A percentile compares a stretch with the other conserved stretches of the same genome.
Evolutionary conservation across 2,888 invertebrate genomes (phyloP).

Genomic region (Eurytoma adleriae): DNA sequence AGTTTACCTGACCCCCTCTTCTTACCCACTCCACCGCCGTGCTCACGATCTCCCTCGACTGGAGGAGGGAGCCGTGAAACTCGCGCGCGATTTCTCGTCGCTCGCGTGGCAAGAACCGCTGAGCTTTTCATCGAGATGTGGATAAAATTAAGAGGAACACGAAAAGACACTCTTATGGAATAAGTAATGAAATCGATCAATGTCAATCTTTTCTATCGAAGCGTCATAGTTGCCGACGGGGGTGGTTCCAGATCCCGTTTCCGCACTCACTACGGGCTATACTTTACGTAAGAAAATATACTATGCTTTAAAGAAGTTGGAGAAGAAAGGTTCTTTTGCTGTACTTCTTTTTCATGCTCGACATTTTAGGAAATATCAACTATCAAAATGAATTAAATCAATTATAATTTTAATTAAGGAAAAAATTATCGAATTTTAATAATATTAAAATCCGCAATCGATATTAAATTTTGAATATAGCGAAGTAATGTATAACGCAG

Average conservation of each 20-base stretch:
- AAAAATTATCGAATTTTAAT: neutral
- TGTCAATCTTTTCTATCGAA: slow-evolving; percentile 23
- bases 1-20: slow-evolving; percentile 23
- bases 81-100: no score
- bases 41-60: neutral
- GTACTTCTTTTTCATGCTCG: neutral
- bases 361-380: slow-evolving; percentile 23
- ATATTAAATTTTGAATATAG: no score
- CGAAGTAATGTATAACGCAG: no score
- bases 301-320: no score
- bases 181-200: slow-evolving; percentile 36
- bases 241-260: neutral
- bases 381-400: neutral
- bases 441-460: no score
- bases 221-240: neutral
- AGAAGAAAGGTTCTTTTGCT: neutral
- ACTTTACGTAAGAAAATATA: neutral
- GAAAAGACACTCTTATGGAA: slow-evolving; percentile 4
- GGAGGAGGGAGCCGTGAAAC: no score
- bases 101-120: neutral
- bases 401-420: neutral
- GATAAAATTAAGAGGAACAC: slow-evolving; percentile 12
- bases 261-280: slow-evolving; percentile 4
- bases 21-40: neutral
- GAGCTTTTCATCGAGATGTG: slow-evolving; percentile 1